phyloP scores from a whole-genome alignment of 1,140 invertebrate genomes.

The Ctenoplectra terminalis region DNA sequence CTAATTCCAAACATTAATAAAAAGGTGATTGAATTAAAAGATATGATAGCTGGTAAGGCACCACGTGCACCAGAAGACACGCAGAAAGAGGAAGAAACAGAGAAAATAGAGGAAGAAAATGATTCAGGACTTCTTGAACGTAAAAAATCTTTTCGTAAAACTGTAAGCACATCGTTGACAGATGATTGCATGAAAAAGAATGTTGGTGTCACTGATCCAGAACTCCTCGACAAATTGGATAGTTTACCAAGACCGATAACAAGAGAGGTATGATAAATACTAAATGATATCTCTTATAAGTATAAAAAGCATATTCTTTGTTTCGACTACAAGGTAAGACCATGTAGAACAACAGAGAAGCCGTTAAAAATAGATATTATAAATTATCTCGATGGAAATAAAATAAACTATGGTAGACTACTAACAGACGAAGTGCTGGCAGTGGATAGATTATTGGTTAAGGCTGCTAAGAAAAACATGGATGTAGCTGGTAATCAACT shows the following conservation, averaged over 20 bases:
- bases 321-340: constrained; percentile 71
- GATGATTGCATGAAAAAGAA: constrained; percentile 84
- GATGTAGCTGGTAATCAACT: constrained; percentile 91
- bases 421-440: constrained; percentile 93
- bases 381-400: constrained; percentile 87
- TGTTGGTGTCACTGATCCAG: constrained; percentile 87
- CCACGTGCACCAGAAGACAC: constrained; percentile 69
- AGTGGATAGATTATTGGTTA: constrained; percentile 90
- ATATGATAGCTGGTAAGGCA: constrained; percentile 85
- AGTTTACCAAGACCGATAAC: constrained; percentile 86
- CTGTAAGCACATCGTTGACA: constrained; percentile 84
- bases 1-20: constrained; percentile 90
- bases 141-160: constrained; percentile 87
- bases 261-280: constrained; percentile 83
- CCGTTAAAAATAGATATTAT: constrained; percentile 78
- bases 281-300: neutral
- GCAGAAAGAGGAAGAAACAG: constrained; percentile 78
- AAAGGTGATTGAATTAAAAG: constrained; percentile 89
- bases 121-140: constrained; percentile 79
- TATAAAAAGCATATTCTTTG: neutral
- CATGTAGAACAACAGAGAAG: constrained; percentile 68
- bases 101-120: constrained; percentile 78
- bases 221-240: constrained; percentile 86
- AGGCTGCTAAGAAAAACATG: constrained; percentile 90
- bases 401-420: constrained; percentile 91